phyloP scores from a whole-genome alignment of 2,113 vertebrate genomes.

The Atrichornis clamosus region DNA sequence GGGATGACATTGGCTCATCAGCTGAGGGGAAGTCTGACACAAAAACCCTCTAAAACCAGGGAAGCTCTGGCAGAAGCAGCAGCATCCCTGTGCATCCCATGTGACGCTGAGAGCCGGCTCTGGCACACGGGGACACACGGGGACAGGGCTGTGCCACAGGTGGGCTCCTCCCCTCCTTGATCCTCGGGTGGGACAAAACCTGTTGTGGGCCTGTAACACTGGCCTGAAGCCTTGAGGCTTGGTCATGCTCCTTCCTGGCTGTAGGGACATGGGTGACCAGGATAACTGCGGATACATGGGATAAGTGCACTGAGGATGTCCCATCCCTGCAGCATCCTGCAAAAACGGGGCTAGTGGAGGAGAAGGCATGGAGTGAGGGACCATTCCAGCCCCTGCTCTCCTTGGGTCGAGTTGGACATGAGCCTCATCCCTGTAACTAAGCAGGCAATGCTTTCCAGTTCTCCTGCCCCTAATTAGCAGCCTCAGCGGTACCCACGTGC shows the following conservation, averaged over 20 bases:
- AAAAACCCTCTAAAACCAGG: constrained; percentile 47
- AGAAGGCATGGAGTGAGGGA: fast-evolving
- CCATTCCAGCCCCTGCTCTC: not conserved
- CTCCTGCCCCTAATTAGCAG: not conserved
- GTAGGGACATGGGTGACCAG: fast-evolving
- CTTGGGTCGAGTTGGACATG: not conserved
- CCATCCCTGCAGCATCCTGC: not conserved
- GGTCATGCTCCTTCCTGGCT: not conserved
- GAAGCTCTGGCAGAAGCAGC: not conserved
- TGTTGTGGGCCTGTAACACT: fast-evolving
- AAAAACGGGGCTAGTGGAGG: not conserved
- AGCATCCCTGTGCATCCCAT: not conserved
- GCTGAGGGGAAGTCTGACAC: not conserved
- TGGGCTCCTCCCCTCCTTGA: not conserved
- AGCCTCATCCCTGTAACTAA: not conserved
- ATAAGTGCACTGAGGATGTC: not conserved
- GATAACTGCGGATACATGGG: not conserved
- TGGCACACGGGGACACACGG: fast-evolving
- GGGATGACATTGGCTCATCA: constrained; percentile 11
- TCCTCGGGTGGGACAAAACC: not conserved
- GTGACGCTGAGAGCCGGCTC: fast-evolving
- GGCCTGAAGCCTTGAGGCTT: not conserved
- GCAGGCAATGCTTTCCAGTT: not conserved
- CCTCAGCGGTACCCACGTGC: not conserved
- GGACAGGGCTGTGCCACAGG: not conserved